Evolutionary conservation across 1,140 invertebrate species (phyloP).

Genomic region (Magallana angulata): DNA sequence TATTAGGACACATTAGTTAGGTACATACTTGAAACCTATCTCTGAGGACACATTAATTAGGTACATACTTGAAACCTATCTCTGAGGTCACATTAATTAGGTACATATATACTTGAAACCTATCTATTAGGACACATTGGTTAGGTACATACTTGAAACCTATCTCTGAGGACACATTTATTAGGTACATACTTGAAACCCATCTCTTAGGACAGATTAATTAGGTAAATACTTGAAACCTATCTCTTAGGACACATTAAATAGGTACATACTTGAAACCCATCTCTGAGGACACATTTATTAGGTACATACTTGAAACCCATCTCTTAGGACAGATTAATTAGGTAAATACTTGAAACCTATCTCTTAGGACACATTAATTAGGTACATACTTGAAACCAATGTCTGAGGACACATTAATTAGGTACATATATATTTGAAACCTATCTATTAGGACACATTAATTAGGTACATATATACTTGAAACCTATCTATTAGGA

Average conservation of each 20-base stretch:
- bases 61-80: slow-evolving; percentile 69
- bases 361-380: slow-evolving; percentile 53
- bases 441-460: slow-evolving; percentile 43
- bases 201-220: slow-evolving; percentile 52
- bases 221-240: slow-evolving; percentile 66
- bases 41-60: slow-evolving; percentile 50
- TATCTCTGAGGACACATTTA: slow-evolving; percentile 65
- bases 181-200: background rate
- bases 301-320: slow-evolving; percentile 66
- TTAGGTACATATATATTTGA: background rate
- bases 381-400: slow-evolving; percentile 66
- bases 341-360: background rate
- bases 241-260: slow-evolving; percentile 64
- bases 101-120: background rate
- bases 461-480: slow-evolving; percentile 59
- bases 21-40: slow-evolving; percentile 10
- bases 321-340: slow-evolving; percentile 65
- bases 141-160: slow-evolving; percentile 66
- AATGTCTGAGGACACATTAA: slow-evolving; percentile 64
- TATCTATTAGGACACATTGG: slow-evolving; percentile 52
- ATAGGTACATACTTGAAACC: background rate
- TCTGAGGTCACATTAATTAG: slow-evolving; percentile 60
- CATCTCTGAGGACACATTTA: slow-evolving; percentile 52
- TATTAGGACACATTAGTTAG: slow-evolving; percentile 64
- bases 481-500: slow-evolving; percentile 70